Conservation (phyloP, 53 echinoderm and acorn worm genomes). For the Henricia sp. region DNA sequence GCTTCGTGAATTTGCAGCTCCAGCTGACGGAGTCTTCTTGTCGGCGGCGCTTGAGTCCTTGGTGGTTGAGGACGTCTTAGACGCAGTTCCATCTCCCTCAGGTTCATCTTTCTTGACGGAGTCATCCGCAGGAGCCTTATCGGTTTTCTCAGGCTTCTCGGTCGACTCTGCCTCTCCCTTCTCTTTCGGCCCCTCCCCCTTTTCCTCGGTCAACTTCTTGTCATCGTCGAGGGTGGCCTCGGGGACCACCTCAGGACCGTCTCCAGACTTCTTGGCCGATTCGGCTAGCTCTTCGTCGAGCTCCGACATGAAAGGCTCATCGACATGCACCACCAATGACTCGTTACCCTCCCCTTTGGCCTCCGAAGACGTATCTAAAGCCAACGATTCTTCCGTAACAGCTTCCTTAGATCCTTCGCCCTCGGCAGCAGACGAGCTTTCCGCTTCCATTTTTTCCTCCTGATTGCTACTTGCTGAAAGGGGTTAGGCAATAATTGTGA, state of each 20-base stretch:
- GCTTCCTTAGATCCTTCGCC: conserved; percentile 57
- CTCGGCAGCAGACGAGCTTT: conserved; percentile 46
- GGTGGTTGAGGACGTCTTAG: conserved; percentile 59
- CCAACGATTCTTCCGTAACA: conserved; percentile 24
- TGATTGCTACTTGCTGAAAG: conserved; percentile 77
- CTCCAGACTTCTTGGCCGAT: conserved; percentile 34
- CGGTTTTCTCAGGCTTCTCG: conserved; percentile 67
- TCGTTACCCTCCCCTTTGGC: conserved; percentile 78
- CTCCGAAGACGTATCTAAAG: conserved; percentile 34
- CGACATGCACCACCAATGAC: conserved; percentile 96
- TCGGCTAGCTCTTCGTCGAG: conserved; percentile 90
- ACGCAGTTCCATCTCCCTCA: conserved; percentile 62
- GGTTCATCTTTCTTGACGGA: conserved; percentile 63
- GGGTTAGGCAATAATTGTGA: conserved; percentile 60
- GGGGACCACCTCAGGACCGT: conserved; percentile 38
- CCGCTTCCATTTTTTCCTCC: conserved; percentile 53
- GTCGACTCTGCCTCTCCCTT: conserved; percentile 71
- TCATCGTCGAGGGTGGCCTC: conserved; percentile 38
- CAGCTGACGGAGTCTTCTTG: conserved; percentile 56
- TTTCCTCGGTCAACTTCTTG: conserved; percentile 43
- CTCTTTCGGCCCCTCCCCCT: conserved; percentile 64
- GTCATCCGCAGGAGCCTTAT: conserved; percentile 42
- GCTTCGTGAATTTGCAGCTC: conserved; percentile 65
- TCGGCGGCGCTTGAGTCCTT: conserved; percentile 68
- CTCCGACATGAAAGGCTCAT: conserved; percentile 90